Evolutionary conservation across 2,797 vertebrate genomes (phyloP), one percentile per base, ranked within the genome.

Genomic region (Eulemur mongoz): DNA sequence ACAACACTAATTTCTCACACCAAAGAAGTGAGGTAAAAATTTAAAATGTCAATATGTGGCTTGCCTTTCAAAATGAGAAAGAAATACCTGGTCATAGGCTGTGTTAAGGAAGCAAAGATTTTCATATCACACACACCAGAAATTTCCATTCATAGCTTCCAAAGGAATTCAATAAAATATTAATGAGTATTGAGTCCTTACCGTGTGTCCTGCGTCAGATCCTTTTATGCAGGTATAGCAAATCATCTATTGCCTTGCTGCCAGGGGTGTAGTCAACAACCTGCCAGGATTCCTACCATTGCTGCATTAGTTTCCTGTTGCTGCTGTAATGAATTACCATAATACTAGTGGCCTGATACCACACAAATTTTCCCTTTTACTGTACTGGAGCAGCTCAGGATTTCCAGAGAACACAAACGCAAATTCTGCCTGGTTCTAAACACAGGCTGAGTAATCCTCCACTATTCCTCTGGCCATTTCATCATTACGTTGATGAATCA

Each of bases 41-140:
- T 83, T 50, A 70, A 82, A 82, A 54, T 35, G 65, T 48, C 69
- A 96, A 32, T 59, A 72, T 85, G 72, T 82, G 25, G 9, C 10
- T 78, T 85, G 11, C n/a, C 15, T 82, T 86, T 84, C 61, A 88
- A 90, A 92, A 65, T 78, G 43, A 92, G 30, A 91, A 81, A 61
- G 14, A 61, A 87, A 67, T 80, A 43, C 12, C 7, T 79, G 40
- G 7, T 11, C 13, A n/a, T 23, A 83, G 25, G 10, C 12, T 89
- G 38, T n/a, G 8, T 38, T 38, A 67, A 20, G 25, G 7, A 83
- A 57, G 7, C 27, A 73, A 90, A 72, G 4, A 11, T 92, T n/a
- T 75, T 69, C 13, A 61, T 61, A 17, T 87, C 22, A 78, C 22
- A 89, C 22, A 73, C 11, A n/a, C 14, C 18, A n/a, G 38, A 69